A percentile compares a stretch with the other conserved stretches of the same genome.
Evolutionary conservation across 2,888 invertebrate genomes (phyloP).

Genomic region (Tolmerus cingulatus): DNA sequence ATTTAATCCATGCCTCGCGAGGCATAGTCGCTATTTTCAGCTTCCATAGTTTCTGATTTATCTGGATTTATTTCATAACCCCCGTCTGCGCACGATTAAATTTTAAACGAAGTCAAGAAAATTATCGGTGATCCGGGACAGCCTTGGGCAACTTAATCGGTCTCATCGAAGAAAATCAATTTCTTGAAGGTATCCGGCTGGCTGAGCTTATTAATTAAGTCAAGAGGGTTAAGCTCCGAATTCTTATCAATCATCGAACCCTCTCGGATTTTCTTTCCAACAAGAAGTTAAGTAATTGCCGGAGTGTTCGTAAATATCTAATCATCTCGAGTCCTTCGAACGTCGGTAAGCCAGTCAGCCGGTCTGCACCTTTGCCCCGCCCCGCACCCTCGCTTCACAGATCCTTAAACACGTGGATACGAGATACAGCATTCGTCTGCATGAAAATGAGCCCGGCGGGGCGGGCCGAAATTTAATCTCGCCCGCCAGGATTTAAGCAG

Average conservation of each 20-base stretch:
- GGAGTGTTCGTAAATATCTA: background rate
- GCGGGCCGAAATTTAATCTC: background rate
- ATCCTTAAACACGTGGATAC: background rate
- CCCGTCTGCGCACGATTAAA: background rate
- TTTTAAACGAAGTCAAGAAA: background rate
- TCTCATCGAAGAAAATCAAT: constrained; percentile 4
- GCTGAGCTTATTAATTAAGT: constrained; percentile 8
- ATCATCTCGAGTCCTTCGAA: background rate
- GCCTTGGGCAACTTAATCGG: background rate
- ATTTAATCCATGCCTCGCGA: background rate
- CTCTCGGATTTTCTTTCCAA: background rate
- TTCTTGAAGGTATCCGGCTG: constrained; percentile 3
- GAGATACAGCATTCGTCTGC: background rate
- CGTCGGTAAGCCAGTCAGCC: background rate
- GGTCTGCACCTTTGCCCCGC: background rate
- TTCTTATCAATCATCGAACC: constrained; percentile 4
- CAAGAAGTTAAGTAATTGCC: background rate
- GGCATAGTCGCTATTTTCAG: background rate
- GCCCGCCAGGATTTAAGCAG: background rate
- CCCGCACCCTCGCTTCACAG: background rate
- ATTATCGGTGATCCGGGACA: background rate
- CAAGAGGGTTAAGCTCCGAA: constrained; percentile 1
- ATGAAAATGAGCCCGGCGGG: background rate
- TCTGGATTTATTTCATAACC: background rate
- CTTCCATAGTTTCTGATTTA: background rate